Conservation (phyloP, 2,113 vertebrate genomes). For the Cyphotilapia sp. region DNA sequence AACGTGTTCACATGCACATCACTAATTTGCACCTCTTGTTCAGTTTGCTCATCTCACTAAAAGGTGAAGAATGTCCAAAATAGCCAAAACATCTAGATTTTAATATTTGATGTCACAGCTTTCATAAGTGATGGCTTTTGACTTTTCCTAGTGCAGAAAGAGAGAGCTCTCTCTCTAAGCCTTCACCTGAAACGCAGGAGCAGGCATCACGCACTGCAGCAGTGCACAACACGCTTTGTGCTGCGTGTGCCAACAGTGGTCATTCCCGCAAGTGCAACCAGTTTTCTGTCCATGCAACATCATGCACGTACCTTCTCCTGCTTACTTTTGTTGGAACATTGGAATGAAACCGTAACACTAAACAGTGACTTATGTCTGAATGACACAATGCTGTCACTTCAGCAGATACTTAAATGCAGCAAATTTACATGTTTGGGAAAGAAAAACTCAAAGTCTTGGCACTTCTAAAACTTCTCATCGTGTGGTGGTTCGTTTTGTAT, state of each 20-base stretch:
- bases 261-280: neutral
- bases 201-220: neutral
- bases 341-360: neutral
- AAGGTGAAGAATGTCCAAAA: neutral
- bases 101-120: neutral
- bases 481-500: fast-evolving
- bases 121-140: neutral
- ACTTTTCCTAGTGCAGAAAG: neutral
- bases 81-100: neutral
- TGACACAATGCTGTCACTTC: neutral
- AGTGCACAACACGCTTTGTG: neutral
- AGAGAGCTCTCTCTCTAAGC: neutral
- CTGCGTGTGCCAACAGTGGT: neutral
- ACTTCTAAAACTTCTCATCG: neutral
- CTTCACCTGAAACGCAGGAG: neutral
- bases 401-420: neutral
- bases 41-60: neutral
- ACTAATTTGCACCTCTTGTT: neutral
- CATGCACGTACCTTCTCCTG: neutral
- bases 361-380: neutral
- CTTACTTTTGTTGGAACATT: neutral
- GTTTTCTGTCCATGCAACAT: neutral
- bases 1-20: neutral
- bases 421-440: neutral
- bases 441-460: neutral